Evolutionary conservation across 2,797 vertebrate genomes (phyloP), one percentile per base, ranked within the genome.

Genomic region (Loris lydekkerianus): DNA sequence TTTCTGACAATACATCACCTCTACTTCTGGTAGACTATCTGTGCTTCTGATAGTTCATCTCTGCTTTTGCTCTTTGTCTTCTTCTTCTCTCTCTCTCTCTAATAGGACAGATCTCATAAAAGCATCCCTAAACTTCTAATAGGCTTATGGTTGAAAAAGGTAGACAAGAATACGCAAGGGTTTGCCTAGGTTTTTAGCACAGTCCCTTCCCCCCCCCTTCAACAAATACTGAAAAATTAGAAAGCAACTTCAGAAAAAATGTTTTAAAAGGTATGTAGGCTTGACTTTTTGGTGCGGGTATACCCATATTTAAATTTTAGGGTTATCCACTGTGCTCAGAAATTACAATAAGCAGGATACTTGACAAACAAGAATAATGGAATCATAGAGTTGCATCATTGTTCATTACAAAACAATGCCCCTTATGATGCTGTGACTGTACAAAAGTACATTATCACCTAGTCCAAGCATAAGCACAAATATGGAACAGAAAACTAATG

Each of bases 341-440:
- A 91, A 96, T 96, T 25, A 82, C 34, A 90, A 81, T 76, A 82
- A 90, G 86, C 73, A 92, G 56, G 84, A 78, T 65, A 72, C 81
- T 82, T 96, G 73, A 93, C 83, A 83, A 92, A 89, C 60, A 90
- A 89, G 67, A 86, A 91, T 49, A 84, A 91, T 95, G 58, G 89
- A 86, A 92, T 53, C 58, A 65, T 31, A 95, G 93, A 84, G 86
- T 88, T 92, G 72, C 77, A 80, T 91, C 96, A 97, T n/a, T 80
- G 86, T 96, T 97, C 95, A 91, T 97, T 96, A 96, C 86, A 92
- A 97, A 96, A 97, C 96, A 98, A 97, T 95, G 86, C 94, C 86
- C 88, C 81, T 94, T 97, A 84, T 91, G 87, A 94, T 83, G 53
- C 83, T 46, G 72, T 76, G 29, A 78, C 43, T 53, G 27, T 65